Evolutionary conservation across 2,888 invertebrate genomes (phyloP).

Genomic region (Glyphotaelius pellucidus): DNA sequence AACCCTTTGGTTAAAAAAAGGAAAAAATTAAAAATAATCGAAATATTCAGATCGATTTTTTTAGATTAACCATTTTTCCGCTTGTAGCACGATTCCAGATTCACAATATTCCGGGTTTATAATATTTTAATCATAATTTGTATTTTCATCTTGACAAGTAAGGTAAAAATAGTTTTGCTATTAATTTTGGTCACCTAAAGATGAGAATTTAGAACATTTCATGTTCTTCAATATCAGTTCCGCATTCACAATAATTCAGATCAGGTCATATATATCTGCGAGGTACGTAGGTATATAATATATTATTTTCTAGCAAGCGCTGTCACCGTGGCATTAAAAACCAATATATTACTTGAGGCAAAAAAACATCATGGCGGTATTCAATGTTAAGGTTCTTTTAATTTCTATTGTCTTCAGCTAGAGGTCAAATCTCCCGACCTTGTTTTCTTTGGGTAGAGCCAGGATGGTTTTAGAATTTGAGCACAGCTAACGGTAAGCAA

Average conservation of each 20-base stretch:
- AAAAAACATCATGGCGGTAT: slow-evolving; percentile 35
- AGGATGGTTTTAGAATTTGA: slow-evolving; percentile 26
- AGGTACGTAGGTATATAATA: neutral
- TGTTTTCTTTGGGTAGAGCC: slow-evolving; percentile 24
- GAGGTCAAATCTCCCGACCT: slow-evolving; percentile 45
- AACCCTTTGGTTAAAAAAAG: too few relatives aligned
- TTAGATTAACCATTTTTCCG: neutral
- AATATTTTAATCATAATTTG: neutral
- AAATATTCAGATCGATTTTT: too few relatives aligned
- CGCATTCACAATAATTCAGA: slow-evolving; percentile 24
- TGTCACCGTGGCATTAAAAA: slow-evolving; percentile 44
- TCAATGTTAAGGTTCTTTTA: slow-evolving; percentile 42
- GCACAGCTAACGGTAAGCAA: slow-evolving; percentile 32
- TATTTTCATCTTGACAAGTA: neutral
- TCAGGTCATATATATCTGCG: slow-evolving; percentile 21
- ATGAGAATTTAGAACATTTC: neutral
- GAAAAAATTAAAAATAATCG: too few relatives aligned
- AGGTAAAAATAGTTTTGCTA: too few relatives aligned
- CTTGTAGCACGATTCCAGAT: neutral
- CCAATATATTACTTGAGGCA: slow-evolving; percentile 37
- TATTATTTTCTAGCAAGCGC: slow-evolving; percentile 32
- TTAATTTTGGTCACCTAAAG: neutral
- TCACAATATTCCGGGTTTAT: too few relatives aligned
- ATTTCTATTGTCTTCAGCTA: slow-evolving; percentile 44
- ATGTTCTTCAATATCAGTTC: neutral